phyloP scores from a whole-genome alignment of 2,888 invertebrate genomes.

The Xestia sexstrigata region DNA sequence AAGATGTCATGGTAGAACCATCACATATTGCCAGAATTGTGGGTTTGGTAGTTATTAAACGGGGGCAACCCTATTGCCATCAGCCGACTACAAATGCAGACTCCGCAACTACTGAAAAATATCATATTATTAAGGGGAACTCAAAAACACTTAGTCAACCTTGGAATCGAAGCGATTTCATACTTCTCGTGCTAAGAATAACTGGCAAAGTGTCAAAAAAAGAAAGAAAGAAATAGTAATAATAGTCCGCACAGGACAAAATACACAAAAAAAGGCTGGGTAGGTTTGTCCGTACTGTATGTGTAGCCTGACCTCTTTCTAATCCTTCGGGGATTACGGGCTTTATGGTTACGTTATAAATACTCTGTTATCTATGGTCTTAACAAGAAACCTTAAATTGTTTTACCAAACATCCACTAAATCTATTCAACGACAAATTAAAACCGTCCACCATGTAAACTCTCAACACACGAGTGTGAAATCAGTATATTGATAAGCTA shows the following conservation, averaged over 20 bases:
- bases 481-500: slow-evolving; percentile 85
- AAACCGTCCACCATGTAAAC: slow-evolving; percentile 71
- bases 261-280: no score
- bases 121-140: not conserved
- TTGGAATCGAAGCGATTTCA: not conserved
- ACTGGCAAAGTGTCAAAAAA: not conserved
- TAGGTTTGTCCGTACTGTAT: no score
- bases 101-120: not conserved
- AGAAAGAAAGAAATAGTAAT: no score
- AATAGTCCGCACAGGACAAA: no score
- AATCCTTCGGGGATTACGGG: not conserved
- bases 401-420: not conserved
- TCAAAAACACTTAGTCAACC: not conserved
- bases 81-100: no score
- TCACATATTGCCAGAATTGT: not conserved
- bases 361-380: not conserved
- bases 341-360: not conserved
- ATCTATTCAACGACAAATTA: slow-evolving; percentile 32
- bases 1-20: not conserved
- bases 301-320: not conserved
- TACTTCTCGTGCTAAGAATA: not conserved
- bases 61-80: not conserved
- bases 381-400: not conserved
- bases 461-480: slow-evolving; percentile 61
- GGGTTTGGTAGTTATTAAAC: not conserved